Conservation (phyloP, 2,888 invertebrate genomes). For the Drosophila sordidapex region DNA sequence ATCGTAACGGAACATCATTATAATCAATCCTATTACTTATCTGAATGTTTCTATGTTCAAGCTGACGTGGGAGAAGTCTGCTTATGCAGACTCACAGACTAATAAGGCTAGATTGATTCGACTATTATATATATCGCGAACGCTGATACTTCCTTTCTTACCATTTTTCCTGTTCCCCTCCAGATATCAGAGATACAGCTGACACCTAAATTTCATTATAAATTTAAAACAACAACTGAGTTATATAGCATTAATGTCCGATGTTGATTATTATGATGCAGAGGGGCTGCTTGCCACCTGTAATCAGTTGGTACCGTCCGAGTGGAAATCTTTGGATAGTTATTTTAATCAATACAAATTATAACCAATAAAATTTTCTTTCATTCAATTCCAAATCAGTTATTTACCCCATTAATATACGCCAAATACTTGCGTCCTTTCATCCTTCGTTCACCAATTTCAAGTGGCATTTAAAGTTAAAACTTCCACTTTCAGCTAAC, state of each 20-base stretch:
- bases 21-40: not conserved
- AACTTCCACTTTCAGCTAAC: slow-evolving; percentile 3
- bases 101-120: not conserved
- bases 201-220: not conserved
- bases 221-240: fast-evolving
- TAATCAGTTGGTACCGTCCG: too few relatives aligned
- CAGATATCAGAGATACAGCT: not conserved
- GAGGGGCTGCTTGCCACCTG: not conserved
- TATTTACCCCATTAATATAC: not conserved
- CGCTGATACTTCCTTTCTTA: not conserved
- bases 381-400: not conserved
- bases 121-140: not conserved
- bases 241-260: not conserved
- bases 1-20: not conserved
- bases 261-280: not conserved
- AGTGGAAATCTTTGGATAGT: not conserved
- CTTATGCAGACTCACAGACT: too few relatives aligned
- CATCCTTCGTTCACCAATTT: not conserved
- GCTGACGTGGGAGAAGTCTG: not conserved
- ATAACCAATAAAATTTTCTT: not conserved
- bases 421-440: not conserved
- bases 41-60: not conserved
- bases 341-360: too few relatives aligned
- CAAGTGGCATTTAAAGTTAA: not conserved
- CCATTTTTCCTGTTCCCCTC: not conserved